Evolutionary conservation across 2,797 vertebrate species (phyloP), one percentile per base, ranked within the genome.

Genomic region (Myotis pilosus): DNA sequence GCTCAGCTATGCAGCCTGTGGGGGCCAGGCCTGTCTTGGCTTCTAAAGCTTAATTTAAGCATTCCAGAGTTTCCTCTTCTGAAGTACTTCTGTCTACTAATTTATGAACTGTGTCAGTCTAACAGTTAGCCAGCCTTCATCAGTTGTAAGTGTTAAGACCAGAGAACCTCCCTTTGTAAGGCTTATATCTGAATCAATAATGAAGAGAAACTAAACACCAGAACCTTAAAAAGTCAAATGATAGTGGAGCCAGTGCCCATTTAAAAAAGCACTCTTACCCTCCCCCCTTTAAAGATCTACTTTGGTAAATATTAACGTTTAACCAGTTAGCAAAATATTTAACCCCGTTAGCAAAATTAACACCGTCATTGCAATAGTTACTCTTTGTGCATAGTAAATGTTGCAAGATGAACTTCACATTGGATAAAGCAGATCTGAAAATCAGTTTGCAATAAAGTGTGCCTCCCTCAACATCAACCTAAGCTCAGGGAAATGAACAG

Each of bases 311-410:
- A 91, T 93, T 95, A 98, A 98, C 78, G 4, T 94, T 92, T 91
- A 95, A 97, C 96, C 96, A 96, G 95, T 97, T 95, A 97, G 97
- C 95, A 97, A 97, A 95, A 96, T 98, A 98, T 91, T 98, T 97
- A 96, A 97, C 98, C 98, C 98, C 96, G 97, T 98, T 98, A 98
- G 98, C 98, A 98, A 98, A 98, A 98, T 98, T 98, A 98, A 98
- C 97, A 98, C 96, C 97, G 68, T 97, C 97, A 98, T 98, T 97
- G 97, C 96, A 96, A 97, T 97, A 97, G 98, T 98, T 98, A 98
- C 96, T 97, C 95, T 95, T 91, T 98, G 98, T 98, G 98, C 98
- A 98, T 98, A 98, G 98, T 98, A 98, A 98, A 98, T 98, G 98
- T 96, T 97, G 98, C 98, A 97, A 95, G 97, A 98, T 98, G 98